Evolutionary conservation across 2,888 invertebrate genomes (phyloP), one percentile per base, ranked within the genome.

Genomic region (Acleris literana): DNA sequence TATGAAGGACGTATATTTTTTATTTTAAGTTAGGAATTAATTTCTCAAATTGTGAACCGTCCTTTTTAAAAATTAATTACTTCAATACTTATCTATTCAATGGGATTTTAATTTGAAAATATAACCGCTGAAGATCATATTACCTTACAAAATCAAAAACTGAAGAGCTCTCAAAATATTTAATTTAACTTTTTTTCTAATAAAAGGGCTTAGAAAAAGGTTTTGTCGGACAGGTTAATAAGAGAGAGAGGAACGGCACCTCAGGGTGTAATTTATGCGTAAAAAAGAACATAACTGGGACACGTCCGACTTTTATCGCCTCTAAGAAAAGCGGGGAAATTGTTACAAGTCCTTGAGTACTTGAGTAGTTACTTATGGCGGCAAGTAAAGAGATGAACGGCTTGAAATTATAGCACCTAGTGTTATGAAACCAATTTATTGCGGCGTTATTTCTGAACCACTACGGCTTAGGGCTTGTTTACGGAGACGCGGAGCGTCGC

Each of bases 281-380:
- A 80, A 80, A 84, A 83, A 81, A 80, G 81, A 81, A 80, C 75
- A 75, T 76, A 72, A 72, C 74, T 70, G 73, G 71, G 74, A 80
- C 85, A 86, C 86, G 86, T 86, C 74, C 82, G 69, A 79, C 69
- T 85, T 86, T 86, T 86, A 87, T 86, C 81, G 81, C 75, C 76
- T 77, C 69, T 78, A 73, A 80, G 77, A 81, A 76, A 74, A 74
- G 61, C 57, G 68, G 46, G 67, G 68, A 72, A 73, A 76, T 75
- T 72, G 76, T 71, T 63, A 69, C 61, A 74, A 71, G 69, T 63
- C 54, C 66, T 70, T 64, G 69, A 57, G 46, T 57, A 46, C 66
- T 70, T 64, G 69, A 57, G 46, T 57, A 46, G 55, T 29, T 22
- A 46, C 46, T 57, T 57, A 22, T 25, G 25, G 46, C 29, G 17